Percentiles rank a stretch among this genome's conserved stretches.
phyloP scores from a whole-genome alignment of 2,113 vertebrate species.

The Gulo gulo region DNA sequence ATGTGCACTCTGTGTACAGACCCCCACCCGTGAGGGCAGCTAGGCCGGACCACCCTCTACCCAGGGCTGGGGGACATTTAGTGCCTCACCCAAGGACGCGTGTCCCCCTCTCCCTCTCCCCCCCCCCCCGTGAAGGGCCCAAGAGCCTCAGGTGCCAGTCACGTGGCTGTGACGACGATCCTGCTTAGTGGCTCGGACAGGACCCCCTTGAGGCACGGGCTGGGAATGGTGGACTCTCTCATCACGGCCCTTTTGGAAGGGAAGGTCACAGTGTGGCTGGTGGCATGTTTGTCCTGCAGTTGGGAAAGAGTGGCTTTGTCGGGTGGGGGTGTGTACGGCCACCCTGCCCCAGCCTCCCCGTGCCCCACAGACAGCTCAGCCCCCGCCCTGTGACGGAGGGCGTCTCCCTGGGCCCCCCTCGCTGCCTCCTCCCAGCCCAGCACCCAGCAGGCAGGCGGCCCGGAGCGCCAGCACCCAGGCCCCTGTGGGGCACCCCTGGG shows the following conservation, averaged over 20 bases:
- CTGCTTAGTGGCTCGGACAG: rapidly evolving
- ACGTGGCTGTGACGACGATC: rapidly evolving
- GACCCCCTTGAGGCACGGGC: rapidly evolving
- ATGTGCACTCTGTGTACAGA: rapidly evolving
- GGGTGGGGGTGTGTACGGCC: not conserved
- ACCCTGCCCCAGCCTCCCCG: not conserved
- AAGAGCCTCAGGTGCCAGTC: rapidly evolving
- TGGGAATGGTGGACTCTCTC: not conserved
- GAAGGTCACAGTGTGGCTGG: not conserved
- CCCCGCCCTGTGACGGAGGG: rapidly evolving
- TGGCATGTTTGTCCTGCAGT: rapidly evolving
- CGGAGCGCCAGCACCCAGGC: not conserved
- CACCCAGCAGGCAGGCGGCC: not conserved
- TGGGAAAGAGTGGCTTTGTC: not conserved
- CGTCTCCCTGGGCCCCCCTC: not conserved
- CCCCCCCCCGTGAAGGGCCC: rapidly evolving
- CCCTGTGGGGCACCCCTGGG: not conserved
- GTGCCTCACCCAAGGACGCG: rapidly evolving
- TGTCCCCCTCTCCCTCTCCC: not conserved
- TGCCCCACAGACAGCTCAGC: not conserved
- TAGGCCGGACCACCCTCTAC: rapidly evolving
- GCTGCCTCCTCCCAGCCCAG: not conserved
- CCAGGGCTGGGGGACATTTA: not conserved
- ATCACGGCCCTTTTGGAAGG: rapidly evolving
- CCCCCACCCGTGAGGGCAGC: rapidly evolving